phyloP scores from a whole-genome alignment of 2,113 vertebrate species.

The Paradisaea rubra region DNA sequence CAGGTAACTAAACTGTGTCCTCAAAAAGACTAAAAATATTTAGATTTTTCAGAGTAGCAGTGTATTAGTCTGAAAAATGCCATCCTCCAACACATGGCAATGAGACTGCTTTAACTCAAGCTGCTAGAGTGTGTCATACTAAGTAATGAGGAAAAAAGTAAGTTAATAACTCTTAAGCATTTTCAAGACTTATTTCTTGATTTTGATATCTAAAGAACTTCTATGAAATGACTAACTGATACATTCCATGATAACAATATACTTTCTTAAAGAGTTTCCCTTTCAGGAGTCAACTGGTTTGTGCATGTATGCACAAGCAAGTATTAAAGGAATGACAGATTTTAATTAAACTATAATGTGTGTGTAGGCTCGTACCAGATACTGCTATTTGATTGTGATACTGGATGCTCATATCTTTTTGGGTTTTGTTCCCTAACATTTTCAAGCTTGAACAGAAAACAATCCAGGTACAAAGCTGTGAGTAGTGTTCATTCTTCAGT shows the following conservation, averaged over 20 bases:
- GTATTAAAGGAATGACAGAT: not conserved
- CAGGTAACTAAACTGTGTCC: not conserved
- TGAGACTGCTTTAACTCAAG: not conserved
- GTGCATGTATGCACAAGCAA: fast-evolving
- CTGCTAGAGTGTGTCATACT: not conserved
- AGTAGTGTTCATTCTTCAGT: not conserved
- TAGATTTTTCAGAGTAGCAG: not conserved
- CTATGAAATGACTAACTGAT: not conserved
- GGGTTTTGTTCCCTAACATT: not conserved
- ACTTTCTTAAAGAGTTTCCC: not conserved
- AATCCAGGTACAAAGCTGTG: not conserved
- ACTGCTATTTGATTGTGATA: not conserved
- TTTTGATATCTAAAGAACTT: not conserved
- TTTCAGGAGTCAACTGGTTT: not conserved
- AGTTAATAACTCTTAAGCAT: not conserved
- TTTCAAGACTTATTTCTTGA: not conserved
- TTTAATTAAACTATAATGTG: not conserved
- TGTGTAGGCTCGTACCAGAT: not conserved
- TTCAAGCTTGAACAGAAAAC: not conserved
- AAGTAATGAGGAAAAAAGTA: not conserved
- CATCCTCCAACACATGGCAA: not conserved
- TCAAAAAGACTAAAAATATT: not conserved
- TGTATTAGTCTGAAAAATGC: not conserved
- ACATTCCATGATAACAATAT: not conserved
- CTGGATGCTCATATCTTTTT: not conserved